Evolutionary conservation across 2,888 invertebrate species (phyloP), one percentile per base, ranked within the genome.

Genomic region (Notodonta ziczac): DNA sequence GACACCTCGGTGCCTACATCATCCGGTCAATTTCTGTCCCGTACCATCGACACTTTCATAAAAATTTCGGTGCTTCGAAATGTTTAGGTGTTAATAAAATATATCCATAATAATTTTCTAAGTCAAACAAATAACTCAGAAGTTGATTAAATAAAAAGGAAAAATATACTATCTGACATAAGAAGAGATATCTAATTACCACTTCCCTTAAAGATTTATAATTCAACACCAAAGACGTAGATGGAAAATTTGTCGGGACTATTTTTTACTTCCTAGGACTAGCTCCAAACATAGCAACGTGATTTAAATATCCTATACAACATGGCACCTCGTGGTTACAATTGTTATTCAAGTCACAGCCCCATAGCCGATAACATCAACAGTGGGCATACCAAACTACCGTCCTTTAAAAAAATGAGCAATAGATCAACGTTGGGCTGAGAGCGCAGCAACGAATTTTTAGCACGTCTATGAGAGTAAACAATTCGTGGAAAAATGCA

Each of bases 1-100:
- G 92, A 92, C 93, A 93, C 93, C 90, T 93, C 87, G 82, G 79
- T 85, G 83, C 78, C 81, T 79, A 79, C 83, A 88, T 86, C 92
- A 89, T 90, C 90, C 89, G 89, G 91, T 86, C 86, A 85, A 85
- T 85, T 89, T 88, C 88, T 85, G 87, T 83, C 85, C 80, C 83
- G 80, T 79, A 78, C 72, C 63, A 63, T 60, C 55, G 56, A 52
- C 60, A 39, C 60, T 65, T 14, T 55, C 42, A 56, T 10, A 12
- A 13, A 40, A 44, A 56, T 44, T 10, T 44, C 40, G 40, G 13
- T 10, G 32, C 35, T 50, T 46, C 16, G 16, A 50, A 16, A 16
- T 50, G 5, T 50, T 16, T 50, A 16, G 16, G 16, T 16, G 50
- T 50, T 16, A 16, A 50, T 16, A n/a, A 46, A 44, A n/a, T n/a